Percentiles rank a stretch among this genome's conserved stretches.
phyloP scores from a whole-genome alignment of 2,113 vertebrate genomes.

The Oryzias celebensis region DNA sequence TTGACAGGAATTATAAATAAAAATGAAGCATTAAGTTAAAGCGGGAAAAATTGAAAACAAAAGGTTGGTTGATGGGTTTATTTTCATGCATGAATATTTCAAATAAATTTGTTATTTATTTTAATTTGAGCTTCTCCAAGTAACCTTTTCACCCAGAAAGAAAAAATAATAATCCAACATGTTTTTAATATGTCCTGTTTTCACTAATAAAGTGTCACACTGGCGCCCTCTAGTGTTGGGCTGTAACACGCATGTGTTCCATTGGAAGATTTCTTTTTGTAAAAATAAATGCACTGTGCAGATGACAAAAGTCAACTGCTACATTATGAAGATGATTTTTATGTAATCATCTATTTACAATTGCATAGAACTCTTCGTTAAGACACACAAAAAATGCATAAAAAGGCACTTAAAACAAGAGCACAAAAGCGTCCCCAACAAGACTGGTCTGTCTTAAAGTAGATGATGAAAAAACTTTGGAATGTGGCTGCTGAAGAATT shows the following conservation, averaged over 20 bases:
- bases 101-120: constrained; percentile 9
- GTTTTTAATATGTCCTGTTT: constrained; percentile 25
- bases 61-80: no score
- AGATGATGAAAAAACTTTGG: constrained; percentile 45
- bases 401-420: constrained; percentile 29
- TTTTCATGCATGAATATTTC: constrained; percentile 18
- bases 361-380: constrained; percentile 40
- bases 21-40: background rate
- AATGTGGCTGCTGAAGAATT: constrained; percentile 40
- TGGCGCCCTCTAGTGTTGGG: constrained; percentile 64
- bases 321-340: constrained; percentile 33
- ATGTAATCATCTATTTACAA: constrained; percentile 50
- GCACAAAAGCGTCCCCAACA: constrained; percentile 14
- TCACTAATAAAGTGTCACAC: constrained; percentile 27
- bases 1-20: constrained; percentile 48
- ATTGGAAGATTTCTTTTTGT: background rate
- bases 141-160: constrained; percentile 14
- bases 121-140: no score
- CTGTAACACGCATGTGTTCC: no score
- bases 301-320: background rate
- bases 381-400: constrained; percentile 21
- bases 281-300: background rate
- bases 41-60: no score
- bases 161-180: constrained; percentile 16
- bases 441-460: constrained; percentile 45